A percentile compares a stretch with the other conserved stretches of the same genome.
Evolutionary conservation across 1,140 invertebrate species (phyloP).

Genomic region (Acromyrmex heyeri): DNA sequence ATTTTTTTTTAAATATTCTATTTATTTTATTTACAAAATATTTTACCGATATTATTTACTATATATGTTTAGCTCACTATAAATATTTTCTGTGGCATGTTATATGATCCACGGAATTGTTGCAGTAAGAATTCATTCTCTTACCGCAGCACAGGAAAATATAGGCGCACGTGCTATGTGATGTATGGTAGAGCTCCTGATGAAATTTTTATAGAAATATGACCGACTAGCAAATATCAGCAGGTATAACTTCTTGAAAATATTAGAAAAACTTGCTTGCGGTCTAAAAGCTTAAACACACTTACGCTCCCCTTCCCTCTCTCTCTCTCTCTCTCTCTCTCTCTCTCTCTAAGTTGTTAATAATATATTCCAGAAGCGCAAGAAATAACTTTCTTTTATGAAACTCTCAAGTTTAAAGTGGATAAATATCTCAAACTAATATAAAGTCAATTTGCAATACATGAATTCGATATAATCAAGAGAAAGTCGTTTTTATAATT

Average conservation of each 20-base stretch:
- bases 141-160: constrained; percentile 37
- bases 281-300: constrained; percentile 14
- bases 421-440: constrained; percentile 36
- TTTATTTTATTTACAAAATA: constrained; percentile 7
- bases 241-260: constrained; percentile 68
- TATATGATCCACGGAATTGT: not conserved
- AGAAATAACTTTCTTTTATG: constrained; percentile 9
- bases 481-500: not conserved
- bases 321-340: too few relatives aligned
- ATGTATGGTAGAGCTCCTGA: constrained; percentile 56
- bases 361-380: constrained; percentile 23
- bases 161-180: constrained; percentile 18
- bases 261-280: constrained; percentile 38
- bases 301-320: not conserved
- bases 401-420: not conserved
- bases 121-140: constrained; percentile 43
- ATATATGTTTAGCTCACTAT: not conserved
- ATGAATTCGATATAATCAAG: not conserved
- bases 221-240: constrained; percentile 48
- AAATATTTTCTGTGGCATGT: constrained; percentile 18
- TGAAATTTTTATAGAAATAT: constrained; percentile 63
- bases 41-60: not conserved
- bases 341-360: constrained; percentile 37
- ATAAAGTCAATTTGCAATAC: constrained; percentile 26
- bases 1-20: not conserved